phyloP scores from a whole-genome alignment of 2,888 invertebrate species.

The Drosophila aldrichi region DNA sequence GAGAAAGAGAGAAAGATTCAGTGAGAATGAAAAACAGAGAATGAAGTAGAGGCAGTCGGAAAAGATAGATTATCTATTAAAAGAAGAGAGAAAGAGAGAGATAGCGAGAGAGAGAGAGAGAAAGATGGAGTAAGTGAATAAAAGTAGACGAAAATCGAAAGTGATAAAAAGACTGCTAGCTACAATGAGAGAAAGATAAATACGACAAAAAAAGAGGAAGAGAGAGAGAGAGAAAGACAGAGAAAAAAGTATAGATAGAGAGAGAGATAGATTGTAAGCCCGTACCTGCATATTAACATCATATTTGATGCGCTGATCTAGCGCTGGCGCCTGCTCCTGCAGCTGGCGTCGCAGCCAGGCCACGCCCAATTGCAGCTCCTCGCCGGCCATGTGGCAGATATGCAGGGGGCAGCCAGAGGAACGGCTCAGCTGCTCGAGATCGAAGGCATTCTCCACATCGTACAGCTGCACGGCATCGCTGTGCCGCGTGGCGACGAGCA shows the following conservation, averaged over 20 bases:
- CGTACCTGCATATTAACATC: constrained; percentile 77
- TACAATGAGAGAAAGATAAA: not conserved
- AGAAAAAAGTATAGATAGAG: not conserved
- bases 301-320: constrained; percentile 69
- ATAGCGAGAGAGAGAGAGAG: not conserved
- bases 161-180: not conserved
- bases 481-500: constrained; percentile 78
- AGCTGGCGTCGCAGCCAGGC: constrained; percentile 68
- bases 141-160: not conserved
- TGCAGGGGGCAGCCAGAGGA: constrained; percentile 61
- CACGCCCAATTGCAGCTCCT: constrained; percentile 35
- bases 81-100: too few relatives aligned
- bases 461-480: constrained; percentile 78
- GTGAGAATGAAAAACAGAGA: not conserved
- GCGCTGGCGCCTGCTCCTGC: constrained; percentile 42
- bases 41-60: not conserved
- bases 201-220: not conserved
- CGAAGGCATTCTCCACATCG: constrained; percentile 82
- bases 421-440: constrained; percentile 73
- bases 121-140: not conserved
- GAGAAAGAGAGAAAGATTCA: too few relatives aligned
- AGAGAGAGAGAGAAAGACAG: not conserved
- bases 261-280: not conserved
- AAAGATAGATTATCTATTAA: not conserved
- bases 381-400: constrained; percentile 57